Base-by-base conservation (phyloP, 2,888 invertebrate species). In the Cephus pygmeus region DNA sequence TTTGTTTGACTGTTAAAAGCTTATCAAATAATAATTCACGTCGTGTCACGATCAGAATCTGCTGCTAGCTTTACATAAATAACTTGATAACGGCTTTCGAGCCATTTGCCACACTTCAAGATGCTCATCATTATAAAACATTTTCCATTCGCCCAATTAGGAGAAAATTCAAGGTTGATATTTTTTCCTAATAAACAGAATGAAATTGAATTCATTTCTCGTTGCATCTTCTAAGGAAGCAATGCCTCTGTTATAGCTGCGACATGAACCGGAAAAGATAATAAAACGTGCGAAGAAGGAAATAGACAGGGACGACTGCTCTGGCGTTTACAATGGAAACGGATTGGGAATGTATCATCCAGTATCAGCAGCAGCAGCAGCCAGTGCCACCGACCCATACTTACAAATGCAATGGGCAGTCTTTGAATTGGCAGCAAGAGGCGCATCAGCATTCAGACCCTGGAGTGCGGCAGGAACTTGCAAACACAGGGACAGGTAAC, bases 391-490 rank as follows among this genome's bases (percentile, higher is more conserved):
- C 76, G 90, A 91, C 83, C 89, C 89, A 34, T 90, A 90, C 83
- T 79, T 91, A 76, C 88, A 89, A 80, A 90, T 91, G 90, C 91
- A 91, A 81, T 91, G 91, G 91, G 90, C 91, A 76, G 89, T 90
- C 34, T 89, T 90, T 79, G 91, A 91, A 84, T 83, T 91, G 73
- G 91, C 91, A 69, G 86, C 91, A 35, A 87, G 91, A 80, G 91
- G 90, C 34, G 89, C 91, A 69, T 91, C 92, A 31, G 92, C 92
- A 74, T 92, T 92, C 84, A 89, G 92, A 83, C 91, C 92, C 76
- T 92, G 92, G 92, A 91, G 88, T 82, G 84, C 91, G 69, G 83
- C 90, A 23, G 86, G 86, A 81, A 85, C 89, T 79, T 89, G 91
- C 85, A 91, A 91, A 86, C 91, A 91, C 83, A 90, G 90, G 84